Conservation (phyloP, 2,888 invertebrate species). For the Tolmerus cingulatus region DNA sequence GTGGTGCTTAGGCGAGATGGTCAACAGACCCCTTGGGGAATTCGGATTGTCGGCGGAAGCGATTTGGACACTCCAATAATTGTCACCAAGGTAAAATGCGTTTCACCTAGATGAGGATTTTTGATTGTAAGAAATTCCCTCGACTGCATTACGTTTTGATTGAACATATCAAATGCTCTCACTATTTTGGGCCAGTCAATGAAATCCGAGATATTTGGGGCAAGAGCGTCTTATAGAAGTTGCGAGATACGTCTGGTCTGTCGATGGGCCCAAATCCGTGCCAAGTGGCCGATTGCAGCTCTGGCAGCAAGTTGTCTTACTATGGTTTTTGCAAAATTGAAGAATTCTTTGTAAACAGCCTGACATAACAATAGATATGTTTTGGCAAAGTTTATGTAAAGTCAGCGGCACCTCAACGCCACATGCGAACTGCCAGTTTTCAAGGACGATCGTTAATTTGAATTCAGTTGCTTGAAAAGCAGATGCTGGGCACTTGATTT, state of each 20-base stretch:
- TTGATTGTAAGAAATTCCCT: not conserved
- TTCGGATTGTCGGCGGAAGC: slow-evolving; percentile 85
- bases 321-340: not conserved
- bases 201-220: slow-evolving; percentile 47
- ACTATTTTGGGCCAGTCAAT: slow-evolving; percentile 25
- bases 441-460: not conserved
- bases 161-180: not conserved
- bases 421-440: not conserved
- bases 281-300: not conserved
- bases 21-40: slow-evolving; percentile 81
- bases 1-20: slow-evolving; percentile 77
- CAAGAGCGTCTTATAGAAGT: slow-evolving; percentile 42
- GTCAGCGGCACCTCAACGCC: not conserved
- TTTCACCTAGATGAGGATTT: not conserved
- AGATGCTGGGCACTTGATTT: not conserved
- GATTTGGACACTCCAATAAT: slow-evolving; percentile 87
- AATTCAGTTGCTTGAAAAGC: not conserved
- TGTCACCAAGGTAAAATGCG: slow-evolving; percentile 79
- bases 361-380: slow-evolving; percentile 21
- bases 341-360: not conserved
- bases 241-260: slow-evolving; percentile 8
- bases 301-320: not conserved
- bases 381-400: not conserved
- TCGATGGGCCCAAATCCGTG: not conserved
- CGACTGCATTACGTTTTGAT: not conserved